Percentiles rank a stretch among this genome's conserved stretches.
Conservation (phyloP, 1,140 invertebrate species). For the Ceratina australensis region DNA sequence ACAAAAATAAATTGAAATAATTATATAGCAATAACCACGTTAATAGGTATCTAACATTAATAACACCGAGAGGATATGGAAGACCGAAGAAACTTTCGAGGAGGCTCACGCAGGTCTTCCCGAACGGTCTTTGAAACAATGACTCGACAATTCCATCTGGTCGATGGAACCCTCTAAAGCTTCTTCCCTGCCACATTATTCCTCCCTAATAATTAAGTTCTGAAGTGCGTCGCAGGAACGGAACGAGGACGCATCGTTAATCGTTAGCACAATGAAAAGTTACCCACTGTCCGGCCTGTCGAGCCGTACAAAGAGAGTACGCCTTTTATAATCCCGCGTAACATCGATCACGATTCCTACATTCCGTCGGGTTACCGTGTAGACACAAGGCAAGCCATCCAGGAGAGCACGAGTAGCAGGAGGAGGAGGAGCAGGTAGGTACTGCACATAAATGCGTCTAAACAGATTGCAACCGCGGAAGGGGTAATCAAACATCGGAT, state of each 20-base stretch:
- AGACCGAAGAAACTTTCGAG: no score
- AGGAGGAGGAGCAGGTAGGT: neutral
- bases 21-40: no score
- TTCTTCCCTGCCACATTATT: constrained; percentile 1
- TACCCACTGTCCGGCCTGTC: neutral
- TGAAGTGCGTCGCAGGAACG: neutral
- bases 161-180: neutral
- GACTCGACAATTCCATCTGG: neutral
- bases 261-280: neutral
- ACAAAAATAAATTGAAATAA: no score
- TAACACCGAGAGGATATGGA: neutral
- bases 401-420: neutral
- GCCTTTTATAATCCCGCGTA: neutral
- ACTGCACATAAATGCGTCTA: constrained; percentile 50
- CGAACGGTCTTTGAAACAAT: neutral
- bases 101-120: no score
- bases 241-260: neutral
- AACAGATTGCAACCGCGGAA: constrained; percentile 57
- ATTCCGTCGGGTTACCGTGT: no score
- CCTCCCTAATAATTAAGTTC: constrained; percentile 6
- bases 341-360: neutral
- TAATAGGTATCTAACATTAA: no score
- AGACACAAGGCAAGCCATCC: neutral
- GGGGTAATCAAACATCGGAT: constrained; percentile 75
- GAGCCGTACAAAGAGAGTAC: neutral